These are phyloP conservation scores for Nephrotoma guestfalica DNA, from an alignment of 2,888 invertebrate genomes.

Conservation along the genomic window DNA sequence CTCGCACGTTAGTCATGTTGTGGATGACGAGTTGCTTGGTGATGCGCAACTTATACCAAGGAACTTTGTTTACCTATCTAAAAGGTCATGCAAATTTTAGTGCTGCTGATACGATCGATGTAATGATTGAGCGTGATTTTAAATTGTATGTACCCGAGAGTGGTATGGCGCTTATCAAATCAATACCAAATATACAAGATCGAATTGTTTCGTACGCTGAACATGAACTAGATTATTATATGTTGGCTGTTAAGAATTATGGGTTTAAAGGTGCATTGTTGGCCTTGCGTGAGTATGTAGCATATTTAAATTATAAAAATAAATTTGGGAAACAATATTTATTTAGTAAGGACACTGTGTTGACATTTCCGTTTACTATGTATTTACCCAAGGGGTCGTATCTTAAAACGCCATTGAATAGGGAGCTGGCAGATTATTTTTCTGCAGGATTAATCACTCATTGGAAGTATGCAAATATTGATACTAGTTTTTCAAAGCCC, in stretches of 20 bases:
- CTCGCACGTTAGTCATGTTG: constrained; percentile 9
- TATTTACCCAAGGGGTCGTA: neutral
- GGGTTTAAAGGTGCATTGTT: neutral
- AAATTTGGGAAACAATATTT: neutral
- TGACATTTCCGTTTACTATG: neutral
- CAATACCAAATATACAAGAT: neutral
- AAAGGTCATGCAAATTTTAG: neutral
- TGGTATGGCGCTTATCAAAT: neutral
- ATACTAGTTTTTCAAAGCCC: neutral
- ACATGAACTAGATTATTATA: neutral
- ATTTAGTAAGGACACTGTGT: neutral
- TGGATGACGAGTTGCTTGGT: constrained; percentile 9
- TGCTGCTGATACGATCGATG: neutral
- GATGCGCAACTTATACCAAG: constrained; percentile 12
- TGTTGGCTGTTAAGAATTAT: neutral
- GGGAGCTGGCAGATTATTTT: neutral
- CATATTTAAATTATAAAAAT: neutral
- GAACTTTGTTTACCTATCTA: constrained; percentile 11
- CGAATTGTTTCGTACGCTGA: neutral
- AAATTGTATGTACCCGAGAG: neutral
- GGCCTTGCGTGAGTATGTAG: neutral
- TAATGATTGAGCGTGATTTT: neutral
- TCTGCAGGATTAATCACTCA: neutral
- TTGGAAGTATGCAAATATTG: neutral
- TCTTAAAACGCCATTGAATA: neutral